Evolutionary conservation across 2,113 vertebrate species (phyloP), one percentile per base, ranked within the genome.

Genomic region (Poeciliopsis occidentalis): DNA sequence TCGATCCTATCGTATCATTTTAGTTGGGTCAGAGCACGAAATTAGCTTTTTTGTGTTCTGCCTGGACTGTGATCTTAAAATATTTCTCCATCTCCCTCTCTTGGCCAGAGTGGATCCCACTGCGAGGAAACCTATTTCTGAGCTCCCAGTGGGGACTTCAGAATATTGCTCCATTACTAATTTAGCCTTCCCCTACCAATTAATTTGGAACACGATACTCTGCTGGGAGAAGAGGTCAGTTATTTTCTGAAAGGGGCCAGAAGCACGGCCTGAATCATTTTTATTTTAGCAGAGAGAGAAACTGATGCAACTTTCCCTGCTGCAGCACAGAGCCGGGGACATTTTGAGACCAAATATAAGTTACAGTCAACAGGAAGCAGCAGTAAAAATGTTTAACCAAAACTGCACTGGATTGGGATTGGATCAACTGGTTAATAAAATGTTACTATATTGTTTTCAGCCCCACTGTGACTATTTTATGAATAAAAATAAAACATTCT

Each of bases 121-220:
- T 73, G 89, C 26, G 88, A 87, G 79, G 79, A 78, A 73, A 73
- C 88, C 89, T 89, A 92, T 90, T 95, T 92, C 82, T 75, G 73
- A 85, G 74, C 76, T 92, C 92, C 92, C 93, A 71, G 69, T 68
- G 92, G 91, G 83, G 74, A 64, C 82, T 75, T 85, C 62, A 78
- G 85, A 89, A 94, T 92, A 92, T 85, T 73, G 29, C 63, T 44
- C 19, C 31, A 60, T 62, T 69, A 81, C 85, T 80, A 85, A 92
- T 93, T 90, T 89, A 88, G 88, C 75, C 74, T 87, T 57, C 85
- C 85, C 85, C 69, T 44, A 85, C 78, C 90, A 88, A 81, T 93
- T 93, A 91, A 94, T 92, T 92, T 92, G 84, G 91, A 92, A 71
- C 89, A 81, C 12, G 31, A 73, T 69, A 74, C 44, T 88, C 92